Percentiles rank a stretch among this genome's conserved stretches.
These are phyloP conservation scores for Zygothrica quintamaculata DNA, from an alignment of 2,888 invertebrate species.

Conservation along the genomic window DNA sequence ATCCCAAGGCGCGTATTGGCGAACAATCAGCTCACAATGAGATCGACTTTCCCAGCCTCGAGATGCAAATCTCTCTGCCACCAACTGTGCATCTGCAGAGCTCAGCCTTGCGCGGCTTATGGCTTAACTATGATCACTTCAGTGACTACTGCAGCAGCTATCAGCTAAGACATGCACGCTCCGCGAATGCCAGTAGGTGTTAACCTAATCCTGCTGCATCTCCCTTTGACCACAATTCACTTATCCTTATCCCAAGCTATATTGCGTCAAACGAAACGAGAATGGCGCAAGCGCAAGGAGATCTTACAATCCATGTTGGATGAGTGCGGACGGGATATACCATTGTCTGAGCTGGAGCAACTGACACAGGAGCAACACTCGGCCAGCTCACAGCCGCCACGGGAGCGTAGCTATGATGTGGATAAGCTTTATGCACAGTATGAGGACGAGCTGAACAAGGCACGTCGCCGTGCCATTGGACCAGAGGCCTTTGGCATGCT, in stretches of 20 bases:
- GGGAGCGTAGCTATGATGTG: conserved; percentile 81
- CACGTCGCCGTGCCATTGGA: conserved; percentile 80
- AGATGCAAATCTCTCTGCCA: conserved; percentile 85
- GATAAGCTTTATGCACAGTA: conserved; percentile 84
- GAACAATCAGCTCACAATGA: conserved; percentile 83
- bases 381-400: conserved; percentile 66
- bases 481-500: conserved; percentile 83
- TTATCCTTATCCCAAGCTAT: conserved; percentile 71
- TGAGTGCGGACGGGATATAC: conserved; percentile 79
- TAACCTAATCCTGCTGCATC: too few relatives aligned
- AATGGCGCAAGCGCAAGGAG: conserved; percentile 84
- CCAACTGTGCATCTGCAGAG: conserved; percentile 83
- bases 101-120: conserved; percentile 85
- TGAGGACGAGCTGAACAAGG: conserved; percentile 83
- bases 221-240: neutral
- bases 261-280: conserved; percentile 82
- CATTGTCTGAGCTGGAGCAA: conserved; percentile 70
- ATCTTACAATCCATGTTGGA: conserved; percentile 83
- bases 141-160: conserved; percentile 85
- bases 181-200: conserved; percentile 71
- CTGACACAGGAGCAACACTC: conserved; percentile 73
- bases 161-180: conserved; percentile 68
- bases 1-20: conserved; percentile 81
- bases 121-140: conserved; percentile 86
- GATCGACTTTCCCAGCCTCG: conserved; percentile 84